Evolutionary conservation across 2,797 vertebrate genomes (phyloP).

Genomic region (Nyctibius grandis): DNA sequence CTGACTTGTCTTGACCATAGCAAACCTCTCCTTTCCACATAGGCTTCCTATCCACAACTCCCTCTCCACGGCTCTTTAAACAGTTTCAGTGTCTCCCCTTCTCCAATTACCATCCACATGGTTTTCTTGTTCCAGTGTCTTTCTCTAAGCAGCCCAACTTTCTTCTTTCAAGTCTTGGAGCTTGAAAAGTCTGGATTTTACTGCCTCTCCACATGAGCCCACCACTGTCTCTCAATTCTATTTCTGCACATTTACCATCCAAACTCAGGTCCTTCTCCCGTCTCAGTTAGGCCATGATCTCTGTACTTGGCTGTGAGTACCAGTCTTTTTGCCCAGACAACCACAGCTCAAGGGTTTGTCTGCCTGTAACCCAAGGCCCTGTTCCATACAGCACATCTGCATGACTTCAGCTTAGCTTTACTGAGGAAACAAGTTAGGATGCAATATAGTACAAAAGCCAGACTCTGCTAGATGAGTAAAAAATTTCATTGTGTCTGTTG

Average conservation of each 20-base stretch:
- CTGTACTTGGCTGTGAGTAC: rapidly evolving
- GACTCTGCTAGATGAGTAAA: neutral
- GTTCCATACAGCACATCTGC: neutral
- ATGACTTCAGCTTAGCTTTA: neutral
- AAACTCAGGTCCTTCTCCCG: neutral
- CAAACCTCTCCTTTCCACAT: neutral
- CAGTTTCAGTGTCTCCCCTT: neutral
- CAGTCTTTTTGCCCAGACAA: neutral
- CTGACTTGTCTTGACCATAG: neutral
- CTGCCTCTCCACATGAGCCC: neutral
- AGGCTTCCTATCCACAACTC: neutral
- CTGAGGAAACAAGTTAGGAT: neutral
- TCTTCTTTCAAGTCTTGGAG: neutral
- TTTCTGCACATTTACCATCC: neutral
- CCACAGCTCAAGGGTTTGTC: neutral
- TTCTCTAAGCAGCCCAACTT: neutral
- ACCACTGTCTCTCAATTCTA: neutral
- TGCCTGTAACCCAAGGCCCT: neutral
- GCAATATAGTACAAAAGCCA: neutral
- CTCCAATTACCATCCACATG: rapidly evolving
- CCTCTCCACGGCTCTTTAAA: neutral
- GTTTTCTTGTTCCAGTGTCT: neutral
- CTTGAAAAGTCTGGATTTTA: neutral
- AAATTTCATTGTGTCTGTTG: neutral
- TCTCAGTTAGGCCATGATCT: neutral